Conservation (phyloP, 2,888 invertebrate species). For the Stictocephala bisonia region DNA sequence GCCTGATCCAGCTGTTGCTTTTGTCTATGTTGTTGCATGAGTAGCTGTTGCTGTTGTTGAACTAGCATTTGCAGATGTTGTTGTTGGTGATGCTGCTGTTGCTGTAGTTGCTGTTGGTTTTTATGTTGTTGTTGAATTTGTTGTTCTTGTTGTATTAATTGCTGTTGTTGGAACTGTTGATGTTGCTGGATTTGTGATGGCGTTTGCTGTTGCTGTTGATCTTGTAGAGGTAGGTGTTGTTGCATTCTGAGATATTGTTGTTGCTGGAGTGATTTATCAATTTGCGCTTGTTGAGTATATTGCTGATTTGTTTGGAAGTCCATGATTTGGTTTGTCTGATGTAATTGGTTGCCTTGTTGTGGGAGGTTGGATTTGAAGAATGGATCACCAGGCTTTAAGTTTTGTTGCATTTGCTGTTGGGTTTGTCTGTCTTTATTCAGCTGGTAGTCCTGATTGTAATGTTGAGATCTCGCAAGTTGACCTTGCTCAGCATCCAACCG, state of each 20-base stretch:
- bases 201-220: slow-evolving; percentile 53
- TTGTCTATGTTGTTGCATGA: slow-evolving; percentile 64
- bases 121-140: slow-evolving; percentile 55
- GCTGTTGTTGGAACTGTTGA: slow-evolving; percentile 45
- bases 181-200: slow-evolving; percentile 51
- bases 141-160: slow-evolving; percentile 40
- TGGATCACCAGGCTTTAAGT: slow-evolving; percentile 10
- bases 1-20: slow-evolving; percentile 67
- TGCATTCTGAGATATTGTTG: slow-evolving; percentile 41
- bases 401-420: slow-evolving; percentile 47
- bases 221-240: slow-evolving; percentile 51
- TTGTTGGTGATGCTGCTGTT: slow-evolving; percentile 63
- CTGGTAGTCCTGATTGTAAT: slow-evolving; percentile 32
- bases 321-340: background rate
- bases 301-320: slow-evolving; percentile 47
- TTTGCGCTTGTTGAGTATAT: slow-evolving; percentile 36
- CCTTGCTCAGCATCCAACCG: slow-evolving; percentile 57
- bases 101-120: slow-evolving; percentile 52
- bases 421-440: slow-evolving; percentile 44
- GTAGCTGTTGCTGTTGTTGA: slow-evolving; percentile 50
- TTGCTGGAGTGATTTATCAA: slow-evolving; percentile 33
- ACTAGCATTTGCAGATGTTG: slow-evolving; percentile 42
- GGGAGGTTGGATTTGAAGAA: slow-evolving; percentile 19
- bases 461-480: slow-evolving; percentile 35
- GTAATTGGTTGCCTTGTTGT: background rate